phyloP scores from a whole-genome alignment of 2,797 vertebrate species.

The Erpetoichthys calabaricus region DNA sequence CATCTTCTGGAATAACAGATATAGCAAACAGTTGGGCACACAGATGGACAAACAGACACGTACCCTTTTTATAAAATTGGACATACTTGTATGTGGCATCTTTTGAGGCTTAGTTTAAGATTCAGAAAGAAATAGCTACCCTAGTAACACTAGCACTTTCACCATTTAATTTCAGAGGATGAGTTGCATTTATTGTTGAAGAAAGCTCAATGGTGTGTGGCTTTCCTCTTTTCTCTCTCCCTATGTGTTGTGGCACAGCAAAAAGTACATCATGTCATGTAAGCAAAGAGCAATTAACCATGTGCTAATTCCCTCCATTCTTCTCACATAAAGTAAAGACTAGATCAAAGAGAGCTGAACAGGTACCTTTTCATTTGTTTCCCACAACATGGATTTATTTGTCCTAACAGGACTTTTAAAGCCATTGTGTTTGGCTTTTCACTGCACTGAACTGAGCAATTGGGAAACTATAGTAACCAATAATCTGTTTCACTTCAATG shows the following conservation, averaged over 20 bases:
- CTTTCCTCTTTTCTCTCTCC: neutral
- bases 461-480: slow-evolving; percentile 69
- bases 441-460: slow-evolving; percentile 38
- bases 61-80: too few species aligned
- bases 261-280: slow-evolving; percentile 27
- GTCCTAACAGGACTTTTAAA: slow-evolving; percentile 34
- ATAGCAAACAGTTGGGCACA: too few species aligned
- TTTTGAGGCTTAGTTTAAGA: too few species aligned
- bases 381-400: slow-evolving; percentile 30
- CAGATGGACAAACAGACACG: too few species aligned
- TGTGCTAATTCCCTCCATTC: slow-evolving; percentile 22
- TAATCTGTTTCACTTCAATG: slow-evolving; percentile 63
- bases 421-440: slow-evolving; percentile 42
- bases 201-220: neutral
- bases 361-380: slow-evolving; percentile 39
- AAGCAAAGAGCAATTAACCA: slow-evolving; percentile 29
- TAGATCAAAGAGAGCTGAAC: slow-evolving; percentile 35
- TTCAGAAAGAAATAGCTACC: too few species aligned
- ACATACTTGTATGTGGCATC: too few species aligned
- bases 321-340: slow-evolving; percentile 26
- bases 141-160: too few species aligned
- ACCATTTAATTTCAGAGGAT: too few species aligned
- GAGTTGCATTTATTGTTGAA: too few species aligned
- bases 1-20: too few species aligned
- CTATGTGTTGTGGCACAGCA: slow-evolving; percentile 11